Conservation (phyloP, 2,797 vertebrate species). For the Phalloptychus januarius region DNA sequence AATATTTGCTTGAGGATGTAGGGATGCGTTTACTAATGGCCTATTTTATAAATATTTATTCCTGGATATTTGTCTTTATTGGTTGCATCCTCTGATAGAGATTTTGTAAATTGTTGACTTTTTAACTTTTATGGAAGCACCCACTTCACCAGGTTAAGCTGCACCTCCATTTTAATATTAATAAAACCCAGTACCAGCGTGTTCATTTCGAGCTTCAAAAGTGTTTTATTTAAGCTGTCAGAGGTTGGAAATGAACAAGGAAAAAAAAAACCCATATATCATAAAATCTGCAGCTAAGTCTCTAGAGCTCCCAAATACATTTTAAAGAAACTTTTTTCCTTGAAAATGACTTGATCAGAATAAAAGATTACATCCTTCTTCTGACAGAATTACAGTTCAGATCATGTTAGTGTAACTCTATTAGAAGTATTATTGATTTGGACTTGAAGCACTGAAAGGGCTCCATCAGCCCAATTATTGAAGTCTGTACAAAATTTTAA, state of each 20-base stretch:
- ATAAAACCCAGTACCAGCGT: background rate
- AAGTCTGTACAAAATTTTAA: conserved; percentile 25
- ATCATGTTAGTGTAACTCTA: background rate
- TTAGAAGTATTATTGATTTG: background rate
- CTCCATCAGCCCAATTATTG: conserved; percentile 59
- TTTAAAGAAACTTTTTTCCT: background rate
- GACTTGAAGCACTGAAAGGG: conserved; percentile 36
- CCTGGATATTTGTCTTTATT: too few species aligned
- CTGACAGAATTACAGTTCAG: background rate
- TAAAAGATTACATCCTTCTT: background rate
- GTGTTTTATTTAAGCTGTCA: background rate
- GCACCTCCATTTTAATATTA: background rate
- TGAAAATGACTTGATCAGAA: background rate
- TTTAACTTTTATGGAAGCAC: background rate
- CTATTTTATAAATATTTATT: background rate
- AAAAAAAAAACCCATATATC: background rate
- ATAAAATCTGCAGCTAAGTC: background rate
- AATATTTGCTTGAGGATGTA: background rate
- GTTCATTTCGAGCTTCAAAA: background rate
- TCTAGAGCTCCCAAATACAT: background rate
- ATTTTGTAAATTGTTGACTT: background rate
- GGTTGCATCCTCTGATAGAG: too few species aligned
- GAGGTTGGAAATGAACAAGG: background rate
- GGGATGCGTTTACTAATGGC: background rate
- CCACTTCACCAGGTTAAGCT: background rate